Evolutionary conservation across 2,888 invertebrate species (phyloP).

Genomic region (Bhutanitis thaidina): DNA sequence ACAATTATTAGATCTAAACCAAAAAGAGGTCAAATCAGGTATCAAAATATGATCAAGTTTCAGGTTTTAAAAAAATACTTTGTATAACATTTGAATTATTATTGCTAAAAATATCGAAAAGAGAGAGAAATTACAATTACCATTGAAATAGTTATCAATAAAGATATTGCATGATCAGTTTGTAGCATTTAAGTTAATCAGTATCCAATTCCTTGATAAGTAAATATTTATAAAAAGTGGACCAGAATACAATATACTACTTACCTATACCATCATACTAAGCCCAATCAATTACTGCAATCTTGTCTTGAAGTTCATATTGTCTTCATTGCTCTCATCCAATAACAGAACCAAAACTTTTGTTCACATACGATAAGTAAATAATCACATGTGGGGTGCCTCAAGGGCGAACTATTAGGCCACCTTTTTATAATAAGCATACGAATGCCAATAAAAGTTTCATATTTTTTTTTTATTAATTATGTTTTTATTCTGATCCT

Average conservation of each 20-base stretch:
- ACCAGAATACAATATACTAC: background rate
- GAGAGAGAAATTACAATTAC: too few species aligned
- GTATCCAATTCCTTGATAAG: too few species aligned
- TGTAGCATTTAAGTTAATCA: too few species aligned
- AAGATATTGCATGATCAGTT: too few species aligned
- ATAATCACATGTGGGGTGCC: background rate
- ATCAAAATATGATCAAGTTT: too few species aligned
- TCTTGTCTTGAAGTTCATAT: background rate
- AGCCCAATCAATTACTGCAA: background rate
- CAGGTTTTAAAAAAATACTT: too few species aligned
- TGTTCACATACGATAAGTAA: background rate
- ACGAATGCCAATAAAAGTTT: background rate
- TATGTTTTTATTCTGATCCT: background rate
- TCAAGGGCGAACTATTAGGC: background rate
- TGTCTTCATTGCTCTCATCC: background rate
- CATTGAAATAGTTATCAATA: too few species aligned
- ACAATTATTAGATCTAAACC: too few species aligned
- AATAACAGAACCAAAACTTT: background rate
- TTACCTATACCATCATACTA: background rate
- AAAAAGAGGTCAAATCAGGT: too few species aligned
- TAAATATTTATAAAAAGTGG: too few species aligned
- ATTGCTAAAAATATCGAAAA: too few species aligned
- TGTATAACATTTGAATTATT: too few species aligned
- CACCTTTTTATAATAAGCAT: background rate
- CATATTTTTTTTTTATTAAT: background rate